Evolutionary conservation across 2,888 invertebrate species (phyloP).

Genomic region (Conchocele bisecta): DNA sequence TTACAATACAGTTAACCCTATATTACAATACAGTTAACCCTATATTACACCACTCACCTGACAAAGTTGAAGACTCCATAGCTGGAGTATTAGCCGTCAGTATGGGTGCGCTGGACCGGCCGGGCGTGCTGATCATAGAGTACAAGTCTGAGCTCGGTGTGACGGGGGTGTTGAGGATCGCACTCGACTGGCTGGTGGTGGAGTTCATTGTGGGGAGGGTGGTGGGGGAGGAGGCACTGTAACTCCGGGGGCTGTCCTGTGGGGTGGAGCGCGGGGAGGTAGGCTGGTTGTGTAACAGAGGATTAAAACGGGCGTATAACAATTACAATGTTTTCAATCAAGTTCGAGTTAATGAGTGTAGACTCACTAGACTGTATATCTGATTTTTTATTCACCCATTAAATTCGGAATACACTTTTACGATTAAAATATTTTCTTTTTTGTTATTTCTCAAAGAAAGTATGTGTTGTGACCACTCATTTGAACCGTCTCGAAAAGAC

Average conservation of each 20-base stretch:
- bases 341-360: too few relatives aligned
- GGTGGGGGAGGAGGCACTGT: constrained; percentile 74
- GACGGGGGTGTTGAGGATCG: constrained; percentile 42
- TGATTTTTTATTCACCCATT: too few relatives aligned
- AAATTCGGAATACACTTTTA: too few relatives aligned
- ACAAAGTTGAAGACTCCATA: constrained; percentile 69
- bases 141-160: constrained; percentile 61
- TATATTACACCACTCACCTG: too few relatives aligned
- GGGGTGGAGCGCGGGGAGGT: constrained; percentile 79
- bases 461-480: too few relatives aligned
- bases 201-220: constrained; percentile 47
- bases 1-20: too few relatives aligned
- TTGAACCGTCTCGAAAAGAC: too few relatives aligned
- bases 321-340: constrained; percentile 6
- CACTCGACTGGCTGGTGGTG: constrained; percentile 34
- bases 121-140: constrained; percentile 36
- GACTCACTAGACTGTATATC: too few relatives aligned
- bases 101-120: constrained; percentile 49
- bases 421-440: too few relatives aligned
- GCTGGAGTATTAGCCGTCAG: constrained; percentile 64
- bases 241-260: constrained; percentile 74
- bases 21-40: too few relatives aligned
- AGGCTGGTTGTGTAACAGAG: constrained; percentile 75
- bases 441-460: too few relatives aligned
- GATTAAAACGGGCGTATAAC: too few relatives aligned